Percentiles rank a stretch among this genome's conserved stretches.
These are phyloP conservation scores for Rhamnusium bicolor DNA, from an alignment of 2,888 invertebrate genomes.

Conservation along the genomic window DNA sequence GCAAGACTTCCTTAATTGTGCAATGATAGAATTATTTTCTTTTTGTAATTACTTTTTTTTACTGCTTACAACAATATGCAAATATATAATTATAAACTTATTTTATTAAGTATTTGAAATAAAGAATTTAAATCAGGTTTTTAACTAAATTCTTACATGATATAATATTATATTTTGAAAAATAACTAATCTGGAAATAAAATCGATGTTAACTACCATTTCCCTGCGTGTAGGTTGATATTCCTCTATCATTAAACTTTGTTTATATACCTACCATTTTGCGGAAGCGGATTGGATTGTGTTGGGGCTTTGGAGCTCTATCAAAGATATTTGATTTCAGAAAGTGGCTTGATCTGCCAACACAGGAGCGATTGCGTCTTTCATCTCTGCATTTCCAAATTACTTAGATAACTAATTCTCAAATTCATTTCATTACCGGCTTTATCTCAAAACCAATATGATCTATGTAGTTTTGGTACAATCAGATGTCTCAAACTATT, in stretches of 20 bases:
- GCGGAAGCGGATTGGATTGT: neutral
- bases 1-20: too few relatives aligned
- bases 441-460: slow-evolving; percentile 6
- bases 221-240: neutral
- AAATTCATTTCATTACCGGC: slow-evolving; percentile 5
- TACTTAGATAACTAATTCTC: slow-evolving; percentile 27
- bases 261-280: neutral
- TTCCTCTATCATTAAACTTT: neutral
- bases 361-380: slow-evolving; percentile 28
- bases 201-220: neutral
- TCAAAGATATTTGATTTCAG: slow-evolving; percentile 18
- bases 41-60: too few relatives aligned
- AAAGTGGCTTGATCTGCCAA: slow-evolving; percentile 14
- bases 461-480: neutral
- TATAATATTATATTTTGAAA: neutral
- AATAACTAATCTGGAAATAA: neutral
- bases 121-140: neutral
- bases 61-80: neutral
- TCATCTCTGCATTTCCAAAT: slow-evolving; percentile 27
- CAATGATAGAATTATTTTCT: too few relatives aligned
- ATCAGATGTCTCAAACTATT: too few relatives aligned
- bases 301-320: slow-evolving; percentile 14
- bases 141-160: neutral
- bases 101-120: neutral
- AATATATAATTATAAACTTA: neutral